Conservation (phyloP, 1,140 invertebrate genomes). For the Dermatophagoides farinae region DNA sequence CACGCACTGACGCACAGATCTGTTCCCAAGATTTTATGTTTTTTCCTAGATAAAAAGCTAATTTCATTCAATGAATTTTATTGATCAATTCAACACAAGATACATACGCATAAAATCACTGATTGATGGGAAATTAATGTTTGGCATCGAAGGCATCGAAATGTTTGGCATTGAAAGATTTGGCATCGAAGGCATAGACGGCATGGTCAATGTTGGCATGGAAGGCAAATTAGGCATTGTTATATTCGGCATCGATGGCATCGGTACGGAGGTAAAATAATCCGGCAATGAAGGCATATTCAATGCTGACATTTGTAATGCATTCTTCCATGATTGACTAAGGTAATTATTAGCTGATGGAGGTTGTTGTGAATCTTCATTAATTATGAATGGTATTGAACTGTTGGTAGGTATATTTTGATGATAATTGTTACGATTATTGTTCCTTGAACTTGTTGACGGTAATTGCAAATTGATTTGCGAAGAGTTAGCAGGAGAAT, state of each 20-base stretch:
- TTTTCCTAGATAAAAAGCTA: background rate
- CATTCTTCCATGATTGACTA: slow-evolving; percentile 2
- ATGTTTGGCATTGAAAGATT: slow-evolving; percentile 9
- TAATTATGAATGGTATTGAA: background rate
- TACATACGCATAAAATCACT: slow-evolving; percentile 9
- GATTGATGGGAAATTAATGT: slow-evolving; percentile 3
- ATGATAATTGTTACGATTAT: no score
- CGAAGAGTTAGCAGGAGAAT: background rate
- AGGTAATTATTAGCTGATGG: background rate
- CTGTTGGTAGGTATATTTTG: background rate
- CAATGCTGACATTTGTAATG: slow-evolving; percentile 5
- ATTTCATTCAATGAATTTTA: background rate
- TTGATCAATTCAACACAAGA: background rate
- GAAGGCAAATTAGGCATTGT: background rate
- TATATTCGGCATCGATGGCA: slow-evolving; percentile 7
- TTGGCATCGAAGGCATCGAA: slow-evolving; percentile 19
- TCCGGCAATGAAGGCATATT: slow-evolving; percentile 5
- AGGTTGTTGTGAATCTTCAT: background rate
- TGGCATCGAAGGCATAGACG: slow-evolving; percentile 11
- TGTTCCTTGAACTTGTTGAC: background rate
- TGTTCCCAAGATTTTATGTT: slow-evolving; percentile 14
- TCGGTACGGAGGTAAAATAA: background rate
- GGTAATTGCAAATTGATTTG: background rate
- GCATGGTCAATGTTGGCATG: background rate
- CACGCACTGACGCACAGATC: slow-evolving; percentile 6